Evolutionary conservation across 2,113 vertebrate species (phyloP).

Genomic region (Regulus satrapa): DNA sequence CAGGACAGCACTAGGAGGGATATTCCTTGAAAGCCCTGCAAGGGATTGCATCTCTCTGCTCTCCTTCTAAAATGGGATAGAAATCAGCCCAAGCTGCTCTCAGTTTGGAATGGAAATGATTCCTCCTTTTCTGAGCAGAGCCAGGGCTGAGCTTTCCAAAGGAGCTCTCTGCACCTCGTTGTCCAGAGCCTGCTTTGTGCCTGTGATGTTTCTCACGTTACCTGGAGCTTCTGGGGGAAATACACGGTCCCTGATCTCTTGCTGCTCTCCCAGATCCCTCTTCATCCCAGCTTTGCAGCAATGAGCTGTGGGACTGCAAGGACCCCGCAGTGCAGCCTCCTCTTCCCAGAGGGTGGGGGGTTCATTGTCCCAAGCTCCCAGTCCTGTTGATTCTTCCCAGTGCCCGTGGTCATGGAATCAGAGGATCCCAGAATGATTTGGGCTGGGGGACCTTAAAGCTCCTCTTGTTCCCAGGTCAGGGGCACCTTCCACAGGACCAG

Average conservation of each 20-base stretch:
- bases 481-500: background rate
- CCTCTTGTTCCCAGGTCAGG: background rate
- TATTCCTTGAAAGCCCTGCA: background rate
- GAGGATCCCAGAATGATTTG: background rate
- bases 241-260: rapidly evolving
- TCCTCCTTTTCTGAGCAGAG: background rate
- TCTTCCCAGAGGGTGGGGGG: rapidly evolving
- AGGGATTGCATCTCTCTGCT: background rate
- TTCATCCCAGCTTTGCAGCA: background rate
- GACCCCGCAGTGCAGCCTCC: background rate
- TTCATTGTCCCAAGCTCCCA: background rate
- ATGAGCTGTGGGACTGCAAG: background rate
- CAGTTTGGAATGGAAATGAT: background rate
- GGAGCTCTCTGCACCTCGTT: background rate
- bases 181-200: background rate
- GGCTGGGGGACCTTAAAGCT: background rate
- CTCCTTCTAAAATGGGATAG: background rate
- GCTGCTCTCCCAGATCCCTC: background rate
- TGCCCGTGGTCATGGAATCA: background rate
- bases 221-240: background rate
- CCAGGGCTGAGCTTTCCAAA: background rate
- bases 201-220: background rate
- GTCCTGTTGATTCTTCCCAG: background rate
- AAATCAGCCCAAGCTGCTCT: background rate
- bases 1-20: background rate